Base-by-base conservation (phyloP, 2,797 vertebrate genomes). In the Melanotaenia trifasciata region DNA sequence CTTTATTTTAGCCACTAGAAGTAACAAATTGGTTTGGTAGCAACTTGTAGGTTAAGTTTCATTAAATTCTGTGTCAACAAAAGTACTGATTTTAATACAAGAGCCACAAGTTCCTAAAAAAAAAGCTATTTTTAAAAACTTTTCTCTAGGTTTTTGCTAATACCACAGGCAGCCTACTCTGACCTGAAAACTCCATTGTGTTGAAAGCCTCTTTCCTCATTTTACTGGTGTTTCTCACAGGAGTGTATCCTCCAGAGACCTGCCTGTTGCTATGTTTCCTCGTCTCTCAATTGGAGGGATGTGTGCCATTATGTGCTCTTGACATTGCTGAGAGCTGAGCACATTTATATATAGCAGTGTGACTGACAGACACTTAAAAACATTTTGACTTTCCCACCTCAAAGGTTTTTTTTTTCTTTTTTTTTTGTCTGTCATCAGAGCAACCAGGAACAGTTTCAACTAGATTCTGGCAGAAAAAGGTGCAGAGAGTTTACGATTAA, bases 361-460 rank as follows among this genome's bases (percentile, higher is more conserved):
- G 67, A 84, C 61, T 79, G 78, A 75, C 83, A 73, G 70, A 26
- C 24, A 45, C 74, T 76, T 57, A 22, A 18, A 80, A 81, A 84
- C 43, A 80, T 80, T 89, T 80, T 38, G 84, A 83, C 82, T 88
- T 82, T 43, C 63, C 20, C 72, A 58, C 68, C 70, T 79, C 30
- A 50, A 22, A 76, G 73, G 53, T 75, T 83, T 75, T 60, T 72
- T 38, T 13, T 13, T 38, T 38, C 1, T 38, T 13, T 36, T 36
- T 11, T 83, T 75, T 60, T 28, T 43, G 63, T 72, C 63, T 26
- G 12, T 69, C 5, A 30, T 35, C 72, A 33, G 18, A 45, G 72
- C 67, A 67, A 70, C 67, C 22, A 1, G 61, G 2, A 65, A 62
- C 26, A 3, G 2, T 35, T 72, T 59, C 20, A 1, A 60, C 54